Evolutionary conservation across 2,797 vertebrate genomes (phyloP), one percentile per base, ranked within the genome.

Genomic region (Melopsittacus undulatus): DNA sequence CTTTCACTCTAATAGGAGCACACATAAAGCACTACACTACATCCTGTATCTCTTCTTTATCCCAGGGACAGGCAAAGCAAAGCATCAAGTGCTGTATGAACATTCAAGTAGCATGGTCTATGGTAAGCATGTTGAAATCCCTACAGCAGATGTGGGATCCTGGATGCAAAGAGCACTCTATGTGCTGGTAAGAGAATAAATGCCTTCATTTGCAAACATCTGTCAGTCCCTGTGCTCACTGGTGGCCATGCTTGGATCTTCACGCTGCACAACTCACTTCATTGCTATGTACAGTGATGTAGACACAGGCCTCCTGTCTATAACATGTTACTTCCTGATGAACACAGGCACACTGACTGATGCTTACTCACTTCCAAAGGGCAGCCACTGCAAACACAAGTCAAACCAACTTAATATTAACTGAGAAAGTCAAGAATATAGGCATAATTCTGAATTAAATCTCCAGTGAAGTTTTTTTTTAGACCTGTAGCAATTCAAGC

Each of bases 331-430:
- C 10, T 38, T 34, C 38, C 90, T 62, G 32, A n/a, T 73, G 17
- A 32, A 62, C 24, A 14, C 11, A 59, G 9, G 10, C 17, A 42
- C 0, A 0, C 61, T 54, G 23, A 17, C 24, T 5, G 14, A 62
- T 8, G 32, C 54, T 68, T 27, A 36, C 68, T 61, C 36, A 13
- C 67, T 73, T 82, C 52, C 86, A 49, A 68, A 90, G 23, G 36
- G 26, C 48, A 94, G 46, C 38, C 87, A 66, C 83, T 61, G 57
- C 74, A 87, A 79, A 83, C 2, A 26, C 26, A 46, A 78, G 23
- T 40, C 29, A 69, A 57, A 19, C 8, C 26, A 61, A 29, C 29
- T 16, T 38, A 22, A 48, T 4, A 24, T 1, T 12, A 46, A n/a
- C 29, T 18, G 12, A 54, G 43, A 34, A 80, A 75, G 14, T 18